Evolutionary conservation across 1,140 invertebrate species (phyloP), one percentile per base, ranked within the genome.

Genomic region (Eumeta japonica): DNA sequence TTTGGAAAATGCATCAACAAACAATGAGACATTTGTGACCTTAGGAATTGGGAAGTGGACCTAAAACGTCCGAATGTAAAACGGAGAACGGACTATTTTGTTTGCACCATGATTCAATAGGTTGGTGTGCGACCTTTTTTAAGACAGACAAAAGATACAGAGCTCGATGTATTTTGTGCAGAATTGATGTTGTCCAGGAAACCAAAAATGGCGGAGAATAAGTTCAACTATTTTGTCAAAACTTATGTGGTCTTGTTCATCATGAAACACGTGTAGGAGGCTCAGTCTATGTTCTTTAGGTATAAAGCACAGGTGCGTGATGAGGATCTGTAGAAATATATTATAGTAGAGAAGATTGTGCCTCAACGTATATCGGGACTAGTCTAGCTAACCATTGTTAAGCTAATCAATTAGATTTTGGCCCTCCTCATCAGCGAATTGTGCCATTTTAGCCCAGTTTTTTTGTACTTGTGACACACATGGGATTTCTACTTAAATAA

Each of bases 401-500:
- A 37, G 17, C 11, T 7, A 9, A 10, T 28, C 13, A 14, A 37
- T 37, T n/a, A 37, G 13, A 10, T 37, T 12, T 14, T 18, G 35
- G 17, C 14, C 13, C 17, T 37, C 35, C 4, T 18, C 16, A 15
- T 37, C 35, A 2, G 18, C 35, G 3, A 13, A 14, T 18, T 37
- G 35, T 9, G 27, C 27, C 4, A 14, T n/a, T 16, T 14, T 18
- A 12, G 35, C 27, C 27, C 35, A 37, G 14, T 28, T 37, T 18
- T n/a, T 7, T 10, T 11, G 19, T 18, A 11, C 15, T 11, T 19
- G 12, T 2, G 16, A 34, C 7, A 3, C 19, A 12, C 16, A 30
- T 13, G 11, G 36, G 41, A 43, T 46, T 36, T 46, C 55, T 37
- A 41, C 57, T 59, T n/a, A 63, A 30, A 15, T 43, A 45, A 35